Conservation (phyloP, 2,888 invertebrate genomes). For the Eustalomyia histrio region DNA sequence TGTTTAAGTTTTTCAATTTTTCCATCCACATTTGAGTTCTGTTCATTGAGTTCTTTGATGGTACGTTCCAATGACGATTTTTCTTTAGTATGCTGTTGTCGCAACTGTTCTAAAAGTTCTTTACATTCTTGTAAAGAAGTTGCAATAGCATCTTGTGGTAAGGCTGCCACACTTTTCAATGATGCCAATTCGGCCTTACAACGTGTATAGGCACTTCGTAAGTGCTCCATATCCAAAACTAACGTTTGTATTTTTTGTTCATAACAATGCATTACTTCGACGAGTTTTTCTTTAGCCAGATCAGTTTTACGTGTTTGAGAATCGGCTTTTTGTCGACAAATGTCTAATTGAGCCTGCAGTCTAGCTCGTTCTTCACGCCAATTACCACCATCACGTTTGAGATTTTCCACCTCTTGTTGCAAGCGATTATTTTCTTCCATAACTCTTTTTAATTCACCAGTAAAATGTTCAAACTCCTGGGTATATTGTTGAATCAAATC, state of each 20-base stretch:
- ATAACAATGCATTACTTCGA: slow-evolving; percentile 87
- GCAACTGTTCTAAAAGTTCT: slow-evolving; percentile 87
- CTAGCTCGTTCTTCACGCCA: slow-evolving; percentile 79
- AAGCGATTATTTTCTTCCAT: slow-evolving; percentile 86
- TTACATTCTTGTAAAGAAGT: slow-evolving; percentile 87
- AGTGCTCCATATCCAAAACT: slow-evolving; percentile 76
- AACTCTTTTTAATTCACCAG: slow-evolving; percentile 86
- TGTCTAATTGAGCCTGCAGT: slow-evolving; percentile 76
- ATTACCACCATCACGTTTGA: slow-evolving; percentile 79
- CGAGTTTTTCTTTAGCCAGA: slow-evolving; percentile 86
- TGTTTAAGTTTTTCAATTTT: slow-evolving; percentile 58
- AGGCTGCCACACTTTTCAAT: slow-evolving; percentile 69
- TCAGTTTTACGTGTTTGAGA: slow-evolving; percentile 83
- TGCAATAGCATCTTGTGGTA: slow-evolving; percentile 79
- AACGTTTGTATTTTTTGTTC: slow-evolving; percentile 84
- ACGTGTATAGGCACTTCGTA: slow-evolving; percentile 77
- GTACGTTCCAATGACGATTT: slow-evolving; percentile 81
- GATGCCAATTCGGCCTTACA: slow-evolving; percentile 76
- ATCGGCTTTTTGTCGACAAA: slow-evolving; percentile 78
- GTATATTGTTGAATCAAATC: slow-evolving; percentile 86
- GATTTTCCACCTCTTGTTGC: slow-evolving; percentile 80
- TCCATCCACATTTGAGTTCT: slow-evolving; percentile 28
- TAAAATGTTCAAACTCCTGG: slow-evolving; percentile 85
- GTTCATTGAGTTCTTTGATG: slow-evolving; percentile 66
- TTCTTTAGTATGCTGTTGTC: slow-evolving; percentile 86